Percentiles rank a stretch among this genome's conserved stretches.
These are phyloP conservation scores for Phyllotreta cruciferae DNA, from an alignment of 2,888 invertebrate species.

Conservation along the genomic window DNA sequence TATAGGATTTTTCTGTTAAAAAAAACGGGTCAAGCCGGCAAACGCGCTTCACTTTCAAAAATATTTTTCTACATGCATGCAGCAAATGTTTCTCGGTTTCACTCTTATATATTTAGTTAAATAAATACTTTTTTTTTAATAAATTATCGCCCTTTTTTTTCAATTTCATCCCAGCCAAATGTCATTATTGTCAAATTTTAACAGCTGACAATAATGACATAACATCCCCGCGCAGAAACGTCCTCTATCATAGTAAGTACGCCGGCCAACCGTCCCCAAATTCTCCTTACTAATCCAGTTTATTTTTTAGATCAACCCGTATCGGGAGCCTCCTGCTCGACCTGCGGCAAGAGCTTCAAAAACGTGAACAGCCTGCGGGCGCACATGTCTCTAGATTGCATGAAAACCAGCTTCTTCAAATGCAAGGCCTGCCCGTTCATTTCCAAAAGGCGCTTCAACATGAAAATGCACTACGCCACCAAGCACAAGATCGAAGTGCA, in stretches of 20 bases:
- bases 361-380: conserved; percentile 50
- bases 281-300: background rate
- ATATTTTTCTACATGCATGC: background rate
- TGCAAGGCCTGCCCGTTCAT: conserved; percentile 47
- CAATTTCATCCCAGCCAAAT: too few relatives aligned
- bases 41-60: conserved; percentile 9
- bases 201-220: too few relatives aligned
- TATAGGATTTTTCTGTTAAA: conserved; percentile 16
- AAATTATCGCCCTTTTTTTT: too few relatives aligned
- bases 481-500: conserved; percentile 45
- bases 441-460: conserved; percentile 48
- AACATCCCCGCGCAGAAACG: too few relatives aligned
- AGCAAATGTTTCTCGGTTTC: too few relatives aligned
- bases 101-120: too few relatives aligned
- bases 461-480: conserved; percentile 48
- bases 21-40: background rate
- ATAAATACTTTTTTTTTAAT: too few relatives aligned
- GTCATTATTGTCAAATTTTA: too few relatives aligned
- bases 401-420: conserved; percentile 42
- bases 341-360: conserved; percentile 52
- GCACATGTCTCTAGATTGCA: conserved; percentile 51
- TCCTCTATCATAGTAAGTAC: too few relatives aligned
- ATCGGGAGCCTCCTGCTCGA: conserved; percentile 39
- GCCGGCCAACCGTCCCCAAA: too few relatives aligned
- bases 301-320: conserved; percentile 23